Evolutionary conservation across 2,888 invertebrate species (phyloP), one percentile per base, ranked within the genome.

Genomic region (Archips crataeganus): DNA sequence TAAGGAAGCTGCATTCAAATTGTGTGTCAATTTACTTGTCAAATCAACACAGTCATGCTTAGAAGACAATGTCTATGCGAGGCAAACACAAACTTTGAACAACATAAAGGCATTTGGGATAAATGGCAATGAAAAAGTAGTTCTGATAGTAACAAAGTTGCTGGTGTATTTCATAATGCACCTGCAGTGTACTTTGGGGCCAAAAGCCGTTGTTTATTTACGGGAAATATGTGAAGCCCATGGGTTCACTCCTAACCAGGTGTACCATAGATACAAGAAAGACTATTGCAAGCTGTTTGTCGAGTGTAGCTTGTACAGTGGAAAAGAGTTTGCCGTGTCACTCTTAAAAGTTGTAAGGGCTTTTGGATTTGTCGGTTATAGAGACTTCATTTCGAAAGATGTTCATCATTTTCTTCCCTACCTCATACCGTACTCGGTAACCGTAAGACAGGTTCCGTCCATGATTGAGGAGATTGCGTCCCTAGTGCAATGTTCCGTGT

Each of bases 341-440:
- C 87, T 97, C 68, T 91, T 95, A 11, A 95, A 95, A 82, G 94
- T 96, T 1, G 95, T 96, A 0, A 95, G 95, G 78, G 96, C 97
- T 75, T 95, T 97, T 70, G 97, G 97, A 0, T 97, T 96, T 80
- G 94, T 95, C 34, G 96, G 96, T 51, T 95, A 96, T 9, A 95
- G 96, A 81, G 96, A 97, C 82, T 96, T 97, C 71, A 92, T 97
- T 71, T 94, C 95, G 0, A 96, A 96, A 84, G 97, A 97, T 80
- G 95, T 96, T 54, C 96, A 96, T 69, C 95, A 97, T 78, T 94
- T 97, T 34, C 88, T 97, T 9, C 96, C 97, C 0, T 94, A 95
- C 88, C 92, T 97, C 80, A 90, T 96, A 83, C 92, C 96, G 54
- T 88, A 96, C 84, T 89, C 96, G 1, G 95, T 95, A 42, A 95